phyloP scores from a whole-genome alignment of 2,888 invertebrate genomes.

The Hirtodrosophila histrioides region DNA sequence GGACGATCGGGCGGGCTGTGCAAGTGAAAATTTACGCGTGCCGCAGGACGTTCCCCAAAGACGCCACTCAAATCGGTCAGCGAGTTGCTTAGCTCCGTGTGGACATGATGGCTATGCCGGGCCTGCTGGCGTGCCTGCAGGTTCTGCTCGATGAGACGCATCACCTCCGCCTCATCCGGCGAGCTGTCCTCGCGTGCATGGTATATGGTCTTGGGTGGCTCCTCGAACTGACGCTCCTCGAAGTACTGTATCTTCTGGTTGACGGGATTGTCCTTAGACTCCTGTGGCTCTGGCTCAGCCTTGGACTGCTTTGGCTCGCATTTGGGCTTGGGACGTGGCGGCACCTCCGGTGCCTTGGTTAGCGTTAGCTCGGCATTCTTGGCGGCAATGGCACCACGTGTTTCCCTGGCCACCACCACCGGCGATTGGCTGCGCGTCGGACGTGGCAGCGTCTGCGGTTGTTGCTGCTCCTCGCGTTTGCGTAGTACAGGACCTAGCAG shows the following conservation, averaged over 20 bases:
- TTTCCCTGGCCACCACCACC: slow-evolving; percentile 86
- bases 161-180: slow-evolving; percentile 85
- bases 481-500: slow-evolving; percentile 81
- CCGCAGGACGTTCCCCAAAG: slow-evolving; percentile 89
- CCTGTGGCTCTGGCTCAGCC: slow-evolving; percentile 9
- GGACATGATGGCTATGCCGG: slow-evolving; percentile 22
- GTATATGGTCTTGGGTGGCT: slow-evolving; percentile 85
- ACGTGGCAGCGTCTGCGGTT: slow-evolving; percentile 84
- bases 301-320: slow-evolving; percentile 29
- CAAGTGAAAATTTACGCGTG: slow-evolving; percentile 83
- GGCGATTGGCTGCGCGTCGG: slow-evolving; percentile 80
- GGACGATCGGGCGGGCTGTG: slow-evolving; percentile 85
- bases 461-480: slow-evolving; percentile 85
- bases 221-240: slow-evolving; percentile 87
- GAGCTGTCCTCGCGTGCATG: slow-evolving; percentile 86
- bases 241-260: slow-evolving; percentile 91
- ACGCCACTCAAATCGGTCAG: slow-evolving; percentile 90
- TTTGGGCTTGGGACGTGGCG: slow-evolving; percentile 51
- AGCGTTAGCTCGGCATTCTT: slow-evolving; percentile 85
- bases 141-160: slow-evolving; percentile 85
- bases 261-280: slow-evolving; percentile 84
- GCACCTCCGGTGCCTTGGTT: slow-evolving; percentile 79
- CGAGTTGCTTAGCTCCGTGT: slow-evolving; percentile 83
- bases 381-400: slow-evolving; percentile 87
- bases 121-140: slow-evolving; percentile 71